Evolutionary conservation across 2,797 vertebrate species (phyloP).

Genomic region (Hephaestus fuliginosus): DNA sequence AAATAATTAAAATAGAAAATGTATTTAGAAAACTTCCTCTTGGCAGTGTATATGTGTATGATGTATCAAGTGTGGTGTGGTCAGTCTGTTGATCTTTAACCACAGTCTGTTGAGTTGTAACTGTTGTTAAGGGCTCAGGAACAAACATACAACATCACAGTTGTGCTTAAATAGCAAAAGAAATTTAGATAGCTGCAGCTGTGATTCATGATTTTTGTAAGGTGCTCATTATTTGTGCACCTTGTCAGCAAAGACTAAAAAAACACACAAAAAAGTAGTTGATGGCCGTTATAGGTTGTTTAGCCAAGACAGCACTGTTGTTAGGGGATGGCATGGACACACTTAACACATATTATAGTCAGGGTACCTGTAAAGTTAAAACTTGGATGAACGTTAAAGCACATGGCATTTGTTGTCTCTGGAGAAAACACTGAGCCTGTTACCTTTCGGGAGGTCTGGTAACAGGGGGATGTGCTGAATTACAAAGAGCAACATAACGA

Average conservation of each 20-base stretch:
- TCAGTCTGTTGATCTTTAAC: constrained; percentile 3
- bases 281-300: constrained; percentile 2
- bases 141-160: background rate
- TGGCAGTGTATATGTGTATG: background rate
- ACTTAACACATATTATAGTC: background rate
- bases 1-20: background rate
- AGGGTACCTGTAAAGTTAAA: background rate
- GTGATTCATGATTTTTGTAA: background rate
- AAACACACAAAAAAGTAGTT: too few relatives aligned
- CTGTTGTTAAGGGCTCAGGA: background rate
- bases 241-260: background rate
- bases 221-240: background rate
- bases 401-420: background rate
- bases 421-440: background rate
- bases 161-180: background rate
- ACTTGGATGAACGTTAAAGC: background rate
- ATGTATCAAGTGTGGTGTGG: background rate
- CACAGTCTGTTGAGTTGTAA: background rate
- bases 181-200: background rate
- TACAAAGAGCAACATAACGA: background rate
- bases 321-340: background rate
- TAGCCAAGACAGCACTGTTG: background rate
- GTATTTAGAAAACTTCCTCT: background rate
- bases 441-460: background rate
- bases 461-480: background rate